Base-by-base conservation (phyloP, 92 coral and sea anemone species). In the Parazoanthus atlanticus region DNA sequence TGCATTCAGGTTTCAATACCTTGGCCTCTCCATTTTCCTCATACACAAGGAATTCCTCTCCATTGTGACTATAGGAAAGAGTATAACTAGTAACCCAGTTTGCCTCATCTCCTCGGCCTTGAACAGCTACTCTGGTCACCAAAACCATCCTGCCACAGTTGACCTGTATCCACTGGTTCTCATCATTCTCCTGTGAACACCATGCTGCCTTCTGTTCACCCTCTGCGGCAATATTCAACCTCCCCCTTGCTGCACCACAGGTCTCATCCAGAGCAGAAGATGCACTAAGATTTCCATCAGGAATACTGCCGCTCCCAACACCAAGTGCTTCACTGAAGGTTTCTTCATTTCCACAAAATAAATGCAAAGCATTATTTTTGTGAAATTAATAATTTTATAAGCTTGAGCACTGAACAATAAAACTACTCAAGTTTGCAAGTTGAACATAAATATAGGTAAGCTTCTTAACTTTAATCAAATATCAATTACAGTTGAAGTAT, bases 111-210 rank as follows among this genome's bases (percentile, higher is more conserved):
- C 91, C 92, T 78, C 92, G 88, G 41, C 98, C 98, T 78, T 95
- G 98, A 17, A 90, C 85, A 77, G 91, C 93, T 72, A 93, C 76
- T 80, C 70, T 91, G 58, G 89, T 76, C 17, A 95, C 19, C 85
- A 94, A 90, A 8, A 88, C 80, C 17, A 77, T 90, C 84, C 91
- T 89, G 47, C 96, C 96, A 79, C 94, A 93, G 89, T 93, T 89
- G 71, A 95, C 95, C 88, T 95, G 93, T 31, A 93, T 88, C 98
- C 98, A 95, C 85, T 93, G 96, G 61, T 88, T 86, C 54, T 95
- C 96, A 40, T 95, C 96, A 84, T 86, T 90, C 29, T 93, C 93
- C 32, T 82, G 76, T 34, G 98, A 93, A 82, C 90, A 92, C 98
- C 98, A 95, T 19, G 94, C 96, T 65, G 93, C 98, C 89, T 90